A percentile compares a stretch with the other conserved stretches of the same genome.
Evolutionary conservation across 2,888 invertebrate genomes (phyloP).

Genomic region (Crioceris asparagi): DNA sequence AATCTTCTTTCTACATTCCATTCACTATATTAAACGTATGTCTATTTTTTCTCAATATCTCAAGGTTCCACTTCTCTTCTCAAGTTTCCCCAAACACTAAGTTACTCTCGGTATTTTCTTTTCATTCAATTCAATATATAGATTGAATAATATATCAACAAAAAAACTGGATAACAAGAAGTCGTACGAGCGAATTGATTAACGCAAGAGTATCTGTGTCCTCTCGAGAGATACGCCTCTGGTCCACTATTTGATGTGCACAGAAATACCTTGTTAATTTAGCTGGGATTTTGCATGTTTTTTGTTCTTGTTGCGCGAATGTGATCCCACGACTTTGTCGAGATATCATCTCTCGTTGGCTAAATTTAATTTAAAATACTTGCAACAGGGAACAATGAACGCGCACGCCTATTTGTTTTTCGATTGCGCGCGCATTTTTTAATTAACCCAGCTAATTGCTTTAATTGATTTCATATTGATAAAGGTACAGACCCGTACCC

Average conservation of each 20-base stretch:
- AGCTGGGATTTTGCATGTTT: slow-evolving; percentile 12
- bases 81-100: too few relatives aligned
- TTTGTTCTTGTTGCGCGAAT: slow-evolving; percentile 21
- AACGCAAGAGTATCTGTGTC: too few relatives aligned
- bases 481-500: not conserved
- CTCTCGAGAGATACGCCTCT: slow-evolving; percentile 2
- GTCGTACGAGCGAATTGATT: too few relatives aligned
- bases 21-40: too few relatives aligned
- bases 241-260: slow-evolving; percentile 18
- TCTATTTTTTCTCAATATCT: too few relatives aligned
- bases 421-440: slow-evolving; percentile 12
- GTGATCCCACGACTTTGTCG: slow-evolving; percentile 25
- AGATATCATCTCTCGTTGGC: slow-evolving; percentile 22
- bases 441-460: slow-evolving; percentile 15
- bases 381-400: slow-evolving; percentile 17
- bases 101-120: too few relatives aligned
- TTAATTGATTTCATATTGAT: slow-evolving; percentile 15
- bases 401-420: slow-evolving; percentile 16
- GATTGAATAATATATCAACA: too few relatives aligned
- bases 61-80: too few relatives aligned
- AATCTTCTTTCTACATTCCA: too few relatives aligned
- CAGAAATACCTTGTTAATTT: slow-evolving; percentile 24
- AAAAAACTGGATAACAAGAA: too few relatives aligned
- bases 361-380: slow-evolving; percentile 24
- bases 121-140: too few relatives aligned